These are phyloP conservation scores for Halotydeus destructor DNA, from an alignment of 1,140 invertebrate genomes.

Conservation along the genomic window DNA sequence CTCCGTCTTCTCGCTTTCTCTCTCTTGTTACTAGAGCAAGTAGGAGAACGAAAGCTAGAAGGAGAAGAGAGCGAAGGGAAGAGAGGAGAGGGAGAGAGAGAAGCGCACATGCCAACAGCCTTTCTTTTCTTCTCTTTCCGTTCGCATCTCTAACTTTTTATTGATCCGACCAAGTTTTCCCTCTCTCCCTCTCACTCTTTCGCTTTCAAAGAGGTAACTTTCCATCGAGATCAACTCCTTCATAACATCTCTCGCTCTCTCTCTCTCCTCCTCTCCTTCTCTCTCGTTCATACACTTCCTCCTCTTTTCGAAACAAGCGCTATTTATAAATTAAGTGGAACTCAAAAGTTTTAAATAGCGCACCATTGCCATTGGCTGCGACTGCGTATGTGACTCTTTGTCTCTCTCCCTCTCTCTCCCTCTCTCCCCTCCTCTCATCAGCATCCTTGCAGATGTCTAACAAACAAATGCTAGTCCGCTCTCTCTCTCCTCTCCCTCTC, in stretches of 20 bases:
- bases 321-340: no score
- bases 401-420: slow-evolving; percentile 1
- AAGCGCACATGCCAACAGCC: not conserved
- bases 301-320: not conserved
- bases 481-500: not conserved
- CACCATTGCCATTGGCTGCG: not conserved
- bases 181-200: not conserved
- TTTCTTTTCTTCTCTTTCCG: not conserved
- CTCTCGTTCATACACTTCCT: not conserved
- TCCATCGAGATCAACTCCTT: not conserved
- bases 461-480: not conserved
- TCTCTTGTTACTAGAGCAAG: not conserved
- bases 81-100: not conserved
- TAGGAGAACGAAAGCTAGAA: not conserved
- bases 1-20: not conserved
- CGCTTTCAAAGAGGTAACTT: not conserved
- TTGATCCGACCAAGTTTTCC: not conserved
- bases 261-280: no score
- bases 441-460: no score
- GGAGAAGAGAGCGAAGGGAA: not conserved
- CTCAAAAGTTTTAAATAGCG: no score
- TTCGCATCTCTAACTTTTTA: not conserved
- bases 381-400: not conserved
- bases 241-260: no score
- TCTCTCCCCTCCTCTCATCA: not conserved